phyloP scores from a whole-genome alignment of 2,888 invertebrate species.

The Melitaea athalia region DNA sequence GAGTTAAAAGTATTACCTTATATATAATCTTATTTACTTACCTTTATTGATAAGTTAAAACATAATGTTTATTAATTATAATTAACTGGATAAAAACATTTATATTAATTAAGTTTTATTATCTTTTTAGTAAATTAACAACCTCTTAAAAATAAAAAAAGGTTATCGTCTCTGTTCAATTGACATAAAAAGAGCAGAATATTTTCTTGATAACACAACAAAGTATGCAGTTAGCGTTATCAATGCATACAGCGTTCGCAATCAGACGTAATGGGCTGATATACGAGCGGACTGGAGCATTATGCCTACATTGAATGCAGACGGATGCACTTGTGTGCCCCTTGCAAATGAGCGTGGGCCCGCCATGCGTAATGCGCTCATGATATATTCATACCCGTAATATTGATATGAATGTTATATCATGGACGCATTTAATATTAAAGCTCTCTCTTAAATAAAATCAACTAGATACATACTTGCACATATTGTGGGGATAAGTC shows the following conservation, averaged over 20 bases:
- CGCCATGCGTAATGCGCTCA: conserved; percentile 27
- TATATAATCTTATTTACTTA: too few relatives aligned
- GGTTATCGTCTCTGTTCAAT: background rate
- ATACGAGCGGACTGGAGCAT: conserved; percentile 50
- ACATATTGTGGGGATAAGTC: too few relatives aligned
- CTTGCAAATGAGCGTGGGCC: conserved; percentile 66
- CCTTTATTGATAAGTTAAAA: too few relatives aligned
- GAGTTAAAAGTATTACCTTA: too few relatives aligned
- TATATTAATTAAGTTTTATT: background rate
- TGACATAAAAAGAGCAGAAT: background rate
- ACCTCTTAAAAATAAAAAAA: background rate
- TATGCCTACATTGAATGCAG: conserved; percentile 45
- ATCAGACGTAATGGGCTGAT: conserved; percentile 73
- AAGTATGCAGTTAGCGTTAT: conserved; percentile 58
- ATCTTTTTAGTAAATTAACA: background rate
- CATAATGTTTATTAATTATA: background rate
- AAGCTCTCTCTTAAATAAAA: conserved; percentile 4
- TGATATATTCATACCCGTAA: conserved; percentile 40
- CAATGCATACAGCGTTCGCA: conserved; percentile 70
- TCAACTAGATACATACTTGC: too few relatives aligned
- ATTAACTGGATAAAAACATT: background rate
- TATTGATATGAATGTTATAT: conserved; percentile 21
- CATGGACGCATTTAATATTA: conserved; percentile 24
- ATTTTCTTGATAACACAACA: background rate
- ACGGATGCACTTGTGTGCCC: conserved; percentile 65